Evolutionary conservation across 2,888 invertebrate genomes (phyloP), one percentile per base, ranked within the genome.

Genomic region (Chouioia cunea): DNA sequence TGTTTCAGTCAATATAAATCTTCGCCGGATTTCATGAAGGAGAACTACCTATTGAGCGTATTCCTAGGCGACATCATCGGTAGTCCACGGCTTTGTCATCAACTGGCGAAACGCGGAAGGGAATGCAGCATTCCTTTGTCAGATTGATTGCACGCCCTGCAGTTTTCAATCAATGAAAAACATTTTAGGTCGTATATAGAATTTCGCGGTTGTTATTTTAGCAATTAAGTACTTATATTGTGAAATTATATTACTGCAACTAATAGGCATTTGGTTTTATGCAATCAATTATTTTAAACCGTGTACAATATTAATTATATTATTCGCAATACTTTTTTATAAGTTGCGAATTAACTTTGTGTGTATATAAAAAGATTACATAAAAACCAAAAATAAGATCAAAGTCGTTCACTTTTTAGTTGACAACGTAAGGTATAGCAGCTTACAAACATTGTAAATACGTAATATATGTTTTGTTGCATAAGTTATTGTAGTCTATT

Each of bases 31-130:
- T 79, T 76, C 63, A 81, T 81, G 82, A 87, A 94, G 85, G 93
- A 95, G 87, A 92, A 92, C 86, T 95, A 94, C 85, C 88, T 95
- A 47, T 89, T 95, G 75, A 95, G 94, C 82, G 93, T 95, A 74
- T 95, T 95, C 86, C 87, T 95, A 70, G 95, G 95, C 36, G 93
- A 95, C 86, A 93, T 94, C 80, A 91, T 95, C 72, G 93, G 92
- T 18, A 94, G 94, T 68, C 92, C 93, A 15, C 90, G 89, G 77
- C 89, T 95, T 66, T 95, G 95, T 85, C 92, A 92, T 81, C 93
- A 93, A 83, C 88, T 95, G 78, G 92, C 92, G 73, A 94, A 94
- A 83, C 87, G 91, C 79, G 89, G 91, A 81, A 79, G 87, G 76
- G 86, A 86, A 73, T 90, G 90, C 82, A 67, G 68, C 36, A 74